phyloP scores from a whole-genome alignment of 2,113 vertebrate species.

The Thomomys bottae region DNA sequence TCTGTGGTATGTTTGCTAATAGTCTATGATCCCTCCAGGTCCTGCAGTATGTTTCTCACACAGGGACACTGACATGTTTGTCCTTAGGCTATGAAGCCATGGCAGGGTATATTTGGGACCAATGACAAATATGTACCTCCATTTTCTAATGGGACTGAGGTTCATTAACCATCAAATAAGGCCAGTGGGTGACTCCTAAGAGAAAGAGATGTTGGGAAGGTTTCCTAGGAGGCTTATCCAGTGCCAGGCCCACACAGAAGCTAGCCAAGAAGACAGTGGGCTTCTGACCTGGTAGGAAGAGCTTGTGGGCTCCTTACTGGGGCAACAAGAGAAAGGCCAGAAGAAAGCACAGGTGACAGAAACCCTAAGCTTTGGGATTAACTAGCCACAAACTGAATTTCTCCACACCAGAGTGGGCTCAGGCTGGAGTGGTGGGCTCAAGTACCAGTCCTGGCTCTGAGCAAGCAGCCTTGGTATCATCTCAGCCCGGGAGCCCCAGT shows the following conservation, averaged over 20 bases:
- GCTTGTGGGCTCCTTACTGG: not conserved
- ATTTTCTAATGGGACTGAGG: not conserved
- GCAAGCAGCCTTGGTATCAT: not conserved
- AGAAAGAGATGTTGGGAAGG: not conserved
- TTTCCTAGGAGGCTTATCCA: not conserved
- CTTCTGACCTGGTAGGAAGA: not conserved
- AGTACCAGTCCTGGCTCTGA: not conserved
- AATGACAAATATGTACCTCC: fast-evolving
- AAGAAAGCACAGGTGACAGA: not conserved
- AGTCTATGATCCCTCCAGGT: fast-evolving
- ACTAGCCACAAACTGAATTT: fast-evolving
- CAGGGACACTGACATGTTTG: too few relatives aligned
- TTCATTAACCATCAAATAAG: not conserved
- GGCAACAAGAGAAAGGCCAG: not conserved
- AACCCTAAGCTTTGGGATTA: not conserved
- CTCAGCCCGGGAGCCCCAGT: not conserved
- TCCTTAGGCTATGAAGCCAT: not conserved
- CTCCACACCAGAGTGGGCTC: not conserved
- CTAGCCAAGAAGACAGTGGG: not conserved
- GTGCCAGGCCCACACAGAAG: not conserved
- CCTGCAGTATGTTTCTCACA: not conserved
- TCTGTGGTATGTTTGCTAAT: fast-evolving
- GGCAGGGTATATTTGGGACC: not conserved
- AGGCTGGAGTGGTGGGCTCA: not conserved
- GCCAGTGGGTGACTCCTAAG: not conserved